phyloP scores from a whole-genome alignment of 2,888 invertebrate species.

The Platycheirus albimanus region DNA sequence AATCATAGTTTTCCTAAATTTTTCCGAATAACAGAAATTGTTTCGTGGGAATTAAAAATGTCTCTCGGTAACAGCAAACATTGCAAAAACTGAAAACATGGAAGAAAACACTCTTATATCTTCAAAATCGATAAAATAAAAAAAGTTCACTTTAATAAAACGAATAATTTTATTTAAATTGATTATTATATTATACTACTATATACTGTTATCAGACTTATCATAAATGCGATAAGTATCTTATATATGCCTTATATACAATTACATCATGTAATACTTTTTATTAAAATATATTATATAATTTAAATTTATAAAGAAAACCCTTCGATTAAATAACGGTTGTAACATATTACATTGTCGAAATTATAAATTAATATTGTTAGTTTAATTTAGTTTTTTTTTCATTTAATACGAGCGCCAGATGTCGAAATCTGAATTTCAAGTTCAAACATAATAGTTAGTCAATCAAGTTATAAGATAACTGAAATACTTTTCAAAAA shows the following conservation, averaged over 20 bases:
- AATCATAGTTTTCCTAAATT: no score
- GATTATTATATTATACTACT: slow-evolving; percentile 5
- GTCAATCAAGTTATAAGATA: slow-evolving; percentile 30
- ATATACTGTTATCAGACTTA: no score
- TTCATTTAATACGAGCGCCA: slow-evolving; percentile 34
- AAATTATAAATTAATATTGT: slow-evolving; percentile 43
- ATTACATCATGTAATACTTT: slow-evolving; percentile 48
- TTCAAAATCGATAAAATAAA: no score
- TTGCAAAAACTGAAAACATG: no score
- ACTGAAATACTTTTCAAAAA: slow-evolving; percentile 37
- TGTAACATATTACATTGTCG: slow-evolving; percentile 9
- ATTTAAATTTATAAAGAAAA: slow-evolving; percentile 48
- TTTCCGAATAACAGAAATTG: no score
- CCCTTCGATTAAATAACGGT: neutral
- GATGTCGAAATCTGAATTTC: slow-evolving; percentile 9
- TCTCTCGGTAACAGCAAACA: no score
- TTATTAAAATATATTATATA: slow-evolving; percentile 45
- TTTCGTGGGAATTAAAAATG: no score
- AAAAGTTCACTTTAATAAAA: no score
- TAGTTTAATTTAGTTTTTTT: neutral
- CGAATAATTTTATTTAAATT: neutral
- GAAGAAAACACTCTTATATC: no score
- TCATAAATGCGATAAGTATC: slow-evolving; percentile 18
- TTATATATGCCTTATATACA: slow-evolving; percentile 51
- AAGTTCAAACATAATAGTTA: slow-evolving; percentile 52